A percentile compares a stretch with the other conserved stretches of the same genome.
These are phyloP conservation scores for Elgaria multicarinata DNA, from an alignment of 2,113 vertebrate species.

Conservation along the genomic window DNA sequence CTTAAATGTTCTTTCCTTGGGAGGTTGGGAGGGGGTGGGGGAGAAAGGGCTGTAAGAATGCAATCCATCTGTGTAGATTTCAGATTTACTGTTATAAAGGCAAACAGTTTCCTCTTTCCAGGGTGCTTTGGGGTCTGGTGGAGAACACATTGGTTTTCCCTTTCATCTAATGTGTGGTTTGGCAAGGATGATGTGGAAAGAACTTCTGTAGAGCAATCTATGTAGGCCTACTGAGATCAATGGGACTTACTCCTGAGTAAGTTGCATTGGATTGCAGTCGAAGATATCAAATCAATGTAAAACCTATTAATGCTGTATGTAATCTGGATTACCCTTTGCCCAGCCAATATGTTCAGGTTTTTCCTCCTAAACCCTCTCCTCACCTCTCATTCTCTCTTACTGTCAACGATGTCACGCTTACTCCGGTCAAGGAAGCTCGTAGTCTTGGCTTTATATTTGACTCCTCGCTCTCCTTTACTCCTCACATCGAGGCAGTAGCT, in stretches of 20 bases:
- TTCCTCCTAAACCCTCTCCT: no score
- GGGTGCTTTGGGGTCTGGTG: background rate
- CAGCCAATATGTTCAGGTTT: background rate
- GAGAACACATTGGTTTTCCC: background rate
- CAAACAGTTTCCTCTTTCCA: constrained; percentile 2
- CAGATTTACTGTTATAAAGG: background rate
- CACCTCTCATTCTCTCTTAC: no score
- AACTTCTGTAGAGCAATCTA: background rate
- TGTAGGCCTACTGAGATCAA: background rate
- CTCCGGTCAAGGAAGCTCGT: no score
- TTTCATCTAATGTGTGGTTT: background rate
- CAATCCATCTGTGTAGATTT: background rate
- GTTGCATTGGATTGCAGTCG: background rate
- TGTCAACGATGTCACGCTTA: no score
- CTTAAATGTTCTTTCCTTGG: background rate
- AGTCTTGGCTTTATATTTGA: no score
- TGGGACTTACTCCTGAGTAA: no score
- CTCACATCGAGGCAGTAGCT: no score
- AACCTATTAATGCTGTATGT: background rate
- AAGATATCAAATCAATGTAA: background rate
- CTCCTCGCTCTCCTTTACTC: no score
- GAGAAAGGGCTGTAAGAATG: background rate
- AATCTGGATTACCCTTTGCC: background rate
- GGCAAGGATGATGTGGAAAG: no score
- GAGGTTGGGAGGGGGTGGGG: background rate